A percentile compares a stretch with the other conserved stretches of the same genome.
Evolutionary conservation across 1,140 invertebrate genomes (phyloP).

Genomic region (Plectrocnemia conspersa): DNA sequence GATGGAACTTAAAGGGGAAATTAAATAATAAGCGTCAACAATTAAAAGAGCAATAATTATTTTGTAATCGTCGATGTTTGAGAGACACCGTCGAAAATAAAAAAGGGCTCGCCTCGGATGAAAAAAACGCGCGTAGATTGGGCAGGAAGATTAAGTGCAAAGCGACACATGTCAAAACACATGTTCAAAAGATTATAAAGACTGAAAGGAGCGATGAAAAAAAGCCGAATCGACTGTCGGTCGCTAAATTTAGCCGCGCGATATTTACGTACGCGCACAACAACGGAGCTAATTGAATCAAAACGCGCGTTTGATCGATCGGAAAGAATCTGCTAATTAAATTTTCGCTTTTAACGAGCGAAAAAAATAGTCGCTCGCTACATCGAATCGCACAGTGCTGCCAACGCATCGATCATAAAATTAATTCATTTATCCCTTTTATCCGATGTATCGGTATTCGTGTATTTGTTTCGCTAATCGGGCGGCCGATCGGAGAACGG

Average conservation of each 20-base stretch:
- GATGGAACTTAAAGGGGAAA: too few relatives aligned
- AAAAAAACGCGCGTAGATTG: conserved; percentile 30
- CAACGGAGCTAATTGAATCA: too few relatives aligned
- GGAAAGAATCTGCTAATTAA: too few relatives aligned
- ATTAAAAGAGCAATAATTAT: too few relatives aligned
- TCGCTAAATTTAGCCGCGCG: conserved; percentile 5
- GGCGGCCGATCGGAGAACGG: conserved; percentile 18
- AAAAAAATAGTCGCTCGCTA: conserved; percentile 9
- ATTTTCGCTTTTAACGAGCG: not conserved
- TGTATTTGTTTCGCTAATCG: too few relatives aligned
- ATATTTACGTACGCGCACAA: too few relatives aligned
- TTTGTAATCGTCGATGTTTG: conserved; percentile 10
- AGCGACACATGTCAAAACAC: conserved; percentile 35
- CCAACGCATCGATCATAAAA: not conserved
- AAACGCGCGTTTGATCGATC: too few relatives aligned
- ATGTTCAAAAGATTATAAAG: conserved; percentile 28
- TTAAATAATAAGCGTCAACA: too few relatives aligned
- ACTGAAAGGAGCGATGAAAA: conserved; percentile 20
- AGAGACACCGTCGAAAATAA: conserved; percentile 13
- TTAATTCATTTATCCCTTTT: not conserved
- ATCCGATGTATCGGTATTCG: too few relatives aligned
- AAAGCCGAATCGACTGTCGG: conserved; percentile 16
- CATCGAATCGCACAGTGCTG: too few relatives aligned
- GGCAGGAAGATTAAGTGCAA: conserved; percentile 33
- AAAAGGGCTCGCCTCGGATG: conserved; percentile 15